phyloP scores from a whole-genome alignment of 2,113 vertebrate genomes.

The Neofelis nebulosa region DNA sequence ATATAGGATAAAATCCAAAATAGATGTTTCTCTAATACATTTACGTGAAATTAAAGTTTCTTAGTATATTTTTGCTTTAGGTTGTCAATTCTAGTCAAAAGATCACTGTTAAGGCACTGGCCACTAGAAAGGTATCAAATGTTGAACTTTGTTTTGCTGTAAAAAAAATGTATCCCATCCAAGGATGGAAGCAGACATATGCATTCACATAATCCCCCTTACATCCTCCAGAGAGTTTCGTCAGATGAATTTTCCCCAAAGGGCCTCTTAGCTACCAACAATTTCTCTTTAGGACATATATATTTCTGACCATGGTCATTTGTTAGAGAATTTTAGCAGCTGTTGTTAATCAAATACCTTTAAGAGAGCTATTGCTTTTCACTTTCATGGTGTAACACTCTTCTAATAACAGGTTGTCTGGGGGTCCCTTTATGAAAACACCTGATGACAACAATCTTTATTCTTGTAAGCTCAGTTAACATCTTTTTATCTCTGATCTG shows the following conservation, averaged over 20 bases:
- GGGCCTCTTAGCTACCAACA: constrained; percentile 51
- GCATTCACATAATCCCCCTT: constrained; percentile 38
- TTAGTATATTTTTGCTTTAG: not conserved
- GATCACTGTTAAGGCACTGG: not conserved
- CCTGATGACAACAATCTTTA: constrained; percentile 5
- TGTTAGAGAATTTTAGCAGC: constrained; percentile 12
- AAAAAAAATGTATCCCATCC: constrained; percentile 2
- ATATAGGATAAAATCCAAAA: not conserved
- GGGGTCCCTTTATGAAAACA: constrained; percentile 1
- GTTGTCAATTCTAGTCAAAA: not conserved
- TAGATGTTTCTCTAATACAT: not conserved
- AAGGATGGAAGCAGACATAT: not conserved
- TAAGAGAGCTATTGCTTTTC: constrained; percentile 42
- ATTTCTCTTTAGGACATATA: constrained; percentile 28
- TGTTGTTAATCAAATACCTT: constrained; percentile 55
- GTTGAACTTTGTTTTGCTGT: constrained; percentile 33
- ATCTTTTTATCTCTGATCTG: constrained; percentile 38
- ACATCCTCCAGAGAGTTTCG: not conserved
- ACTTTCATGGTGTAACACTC: constrained; percentile 4
- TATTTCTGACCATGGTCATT: constrained; percentile 55
- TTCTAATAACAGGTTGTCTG: constrained; percentile 26
- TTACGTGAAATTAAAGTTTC: not conserved
- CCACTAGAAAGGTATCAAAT: not conserved
- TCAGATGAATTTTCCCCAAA: constrained; percentile 60
- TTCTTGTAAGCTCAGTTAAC: not conserved